Evolutionary conservation across 2,113 vertebrate species (phyloP), one percentile per base, ranked within the genome.

Genomic region (Megaceryle torquata): DNA sequence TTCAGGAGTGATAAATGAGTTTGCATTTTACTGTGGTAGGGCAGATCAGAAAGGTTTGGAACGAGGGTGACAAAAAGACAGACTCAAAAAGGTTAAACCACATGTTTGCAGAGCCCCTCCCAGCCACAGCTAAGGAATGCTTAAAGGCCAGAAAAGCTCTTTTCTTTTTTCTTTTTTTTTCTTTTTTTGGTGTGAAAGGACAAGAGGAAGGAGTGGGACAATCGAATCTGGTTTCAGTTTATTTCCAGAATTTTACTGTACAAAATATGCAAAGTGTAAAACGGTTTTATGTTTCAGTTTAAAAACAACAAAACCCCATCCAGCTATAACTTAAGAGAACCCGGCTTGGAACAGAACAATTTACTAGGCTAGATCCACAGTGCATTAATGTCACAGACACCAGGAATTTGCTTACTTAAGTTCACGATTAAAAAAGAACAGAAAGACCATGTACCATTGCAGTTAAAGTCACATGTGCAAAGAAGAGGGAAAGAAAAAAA

Each of bases 231-330:
- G 86, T 96, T 96, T 97, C 91, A 68, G 75, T 98, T 98, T 97
- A 97, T 98, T 98, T 98, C 96, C 96, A 96, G 96, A 96, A 89
- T 85, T 96, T 97, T 97, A 97, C 89, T 96, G 97, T 97, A 98
- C 97, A 97, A 98, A 98, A 98, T 96, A 97, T 89, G 91, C 94
- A 93, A 96, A 91, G 85, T 94, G 91, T 96, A 97, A 98, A 97
- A 97, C 68, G 4, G 95, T 96, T 95, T 97, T 81, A 96, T 76
- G 91, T 93, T 95, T 97, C 86, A 91, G 95, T 96, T 96, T 80
- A 91, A 88, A 96, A 95, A 94, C 89, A 91, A 94, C 69, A 68
- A 90, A 96, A 94, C 88, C 95, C 95, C 96, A 94, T 95, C 95
- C 94, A 93, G 86, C 76, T 95, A 96, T 91, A 86, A 89, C 59